Evolutionary conservation across 2,888 invertebrate genomes (phyloP).

Genomic region (Drosophila subsilvestris): DNA sequence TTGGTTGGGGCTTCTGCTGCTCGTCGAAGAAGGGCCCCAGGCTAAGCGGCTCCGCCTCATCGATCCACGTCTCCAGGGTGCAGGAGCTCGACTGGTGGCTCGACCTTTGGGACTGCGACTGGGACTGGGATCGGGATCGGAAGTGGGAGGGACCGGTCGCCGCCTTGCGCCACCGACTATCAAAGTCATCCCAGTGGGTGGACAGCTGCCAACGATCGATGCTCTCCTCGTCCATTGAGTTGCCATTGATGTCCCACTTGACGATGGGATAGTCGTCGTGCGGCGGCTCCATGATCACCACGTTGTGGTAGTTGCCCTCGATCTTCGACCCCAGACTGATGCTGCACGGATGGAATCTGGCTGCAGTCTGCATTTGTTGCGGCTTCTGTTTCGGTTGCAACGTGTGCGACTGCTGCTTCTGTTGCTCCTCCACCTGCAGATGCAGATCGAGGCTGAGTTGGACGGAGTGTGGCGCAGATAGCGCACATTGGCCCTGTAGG

Average conservation of each 20-base stretch:
- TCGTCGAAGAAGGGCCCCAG: conserved; percentile 34
- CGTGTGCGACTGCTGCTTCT: neutral
- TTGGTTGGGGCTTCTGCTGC: conserved; percentile 53
- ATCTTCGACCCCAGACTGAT: conserved; percentile 79
- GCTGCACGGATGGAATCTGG: conserved; percentile 65
- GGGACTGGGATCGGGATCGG: conserved; percentile 55
- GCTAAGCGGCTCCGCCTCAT: conserved; percentile 75
- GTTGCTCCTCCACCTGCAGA: conserved; percentile 21
- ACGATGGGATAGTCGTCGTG: conserved; percentile 76
- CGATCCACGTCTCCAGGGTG: conserved; percentile 84
- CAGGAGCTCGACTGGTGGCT: conserved; percentile 83
- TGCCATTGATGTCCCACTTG: conserved; percentile 83
- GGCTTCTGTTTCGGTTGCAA: neutral
- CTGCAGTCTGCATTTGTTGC: conserved; percentile 4
- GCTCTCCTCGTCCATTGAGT: conserved; percentile 79
- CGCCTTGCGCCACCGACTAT: conserved; percentile 36
- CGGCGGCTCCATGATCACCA: conserved; percentile 79
- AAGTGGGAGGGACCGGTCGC: conserved; percentile 42
- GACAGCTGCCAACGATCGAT: conserved; percentile 73
- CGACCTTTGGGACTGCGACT: conserved; percentile 72
- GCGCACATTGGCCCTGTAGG: conserved; percentile 81
- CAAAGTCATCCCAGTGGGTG: conserved; percentile 33
- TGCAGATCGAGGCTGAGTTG: conserved; percentile 74
- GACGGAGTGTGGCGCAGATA: conserved; percentile 83
- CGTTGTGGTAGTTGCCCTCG: conserved; percentile 78